Evolutionary conservation across 1,140 invertebrate species (phyloP), one percentile per base, ranked within the genome.

Genomic region (Sinella curviseta): DNA sequence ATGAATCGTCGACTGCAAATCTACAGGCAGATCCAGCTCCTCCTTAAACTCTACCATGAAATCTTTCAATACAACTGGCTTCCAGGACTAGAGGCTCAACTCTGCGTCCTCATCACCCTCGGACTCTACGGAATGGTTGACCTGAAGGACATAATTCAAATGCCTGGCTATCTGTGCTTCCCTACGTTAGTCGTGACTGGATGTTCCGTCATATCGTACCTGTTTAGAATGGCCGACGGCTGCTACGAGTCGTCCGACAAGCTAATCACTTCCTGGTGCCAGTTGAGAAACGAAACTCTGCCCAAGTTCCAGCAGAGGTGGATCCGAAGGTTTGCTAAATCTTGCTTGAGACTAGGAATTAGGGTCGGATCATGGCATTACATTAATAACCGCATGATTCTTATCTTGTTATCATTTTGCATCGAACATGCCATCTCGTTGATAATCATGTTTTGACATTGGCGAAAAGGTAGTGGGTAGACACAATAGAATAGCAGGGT

Each of bases 111-210:
- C n/a, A 30, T 70, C 3, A 70, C 65, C 8, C 30, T 70, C 12
- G 65, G 65, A 70, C 65, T 70, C 28, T 70, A 70, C 31, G 65
- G 65, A 30, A 70, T 70, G 65, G 31, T 70, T 33, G 65, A 70
- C 31, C 65, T 70, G 30, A 70, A 70, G 31, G 65, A 30, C n/a
- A 33, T 70, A 3, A 70, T 70, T 31, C 4, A 70, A 70, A 70
- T 70, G 65, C 65, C 65, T 14, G 65, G 28, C 3, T 70, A 70
- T 70, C 31, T 70, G 65, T 70, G 65, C 65, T 70, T 70, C 65
- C 65, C 65, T 31, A 30, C 65, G 12, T 24, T 70, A 4, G 65
- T 70, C 24, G 28, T 12, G 4, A 70, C 65, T 30, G 65, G 65
- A 4, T 70, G 31, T 33, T 31, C 65, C 12, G 65, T 70, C 65